Evolutionary conservation across 2,797 vertebrate genomes (phyloP).

Genomic region (Pangasius krempfi): DNA sequence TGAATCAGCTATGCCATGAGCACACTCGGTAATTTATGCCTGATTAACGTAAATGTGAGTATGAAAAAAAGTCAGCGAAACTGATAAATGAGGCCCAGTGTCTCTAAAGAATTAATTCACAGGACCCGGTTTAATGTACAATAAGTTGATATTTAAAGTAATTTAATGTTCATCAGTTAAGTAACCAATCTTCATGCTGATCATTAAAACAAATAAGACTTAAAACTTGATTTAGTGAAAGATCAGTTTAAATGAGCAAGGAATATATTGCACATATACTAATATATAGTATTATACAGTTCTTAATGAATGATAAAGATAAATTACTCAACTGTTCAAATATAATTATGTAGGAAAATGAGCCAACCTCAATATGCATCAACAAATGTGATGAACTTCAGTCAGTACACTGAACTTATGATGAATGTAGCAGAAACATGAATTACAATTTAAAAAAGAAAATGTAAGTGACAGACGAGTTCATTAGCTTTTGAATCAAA

Average conservation of each 20-base stretch:
- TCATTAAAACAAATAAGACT: not conserved
- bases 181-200: no score
- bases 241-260: not conserved
- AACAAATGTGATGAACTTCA: not conserved
- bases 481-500: not conserved
- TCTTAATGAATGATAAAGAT: not conserved
- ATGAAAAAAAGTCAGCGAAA: not conserved
- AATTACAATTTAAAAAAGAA: not conserved
- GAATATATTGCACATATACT: not conserved
- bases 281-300: not conserved
- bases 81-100: not conserved
- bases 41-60: not conserved
- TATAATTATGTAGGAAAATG: constrained; percentile 3
- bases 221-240: not conserved
- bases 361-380: not conserved
- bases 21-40: not conserved
- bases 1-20: not conserved
- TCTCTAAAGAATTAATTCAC: not conserved
- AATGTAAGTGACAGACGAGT: not conserved
- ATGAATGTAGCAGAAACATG: not conserved
- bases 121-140: not conserved
- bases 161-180: not conserved
- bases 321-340: not conserved
- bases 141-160: not conserved
- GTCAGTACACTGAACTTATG: not conserved